phyloP scores from a whole-genome alignment of 2,888 invertebrate genomes.

The Apantesis nais region DNA sequence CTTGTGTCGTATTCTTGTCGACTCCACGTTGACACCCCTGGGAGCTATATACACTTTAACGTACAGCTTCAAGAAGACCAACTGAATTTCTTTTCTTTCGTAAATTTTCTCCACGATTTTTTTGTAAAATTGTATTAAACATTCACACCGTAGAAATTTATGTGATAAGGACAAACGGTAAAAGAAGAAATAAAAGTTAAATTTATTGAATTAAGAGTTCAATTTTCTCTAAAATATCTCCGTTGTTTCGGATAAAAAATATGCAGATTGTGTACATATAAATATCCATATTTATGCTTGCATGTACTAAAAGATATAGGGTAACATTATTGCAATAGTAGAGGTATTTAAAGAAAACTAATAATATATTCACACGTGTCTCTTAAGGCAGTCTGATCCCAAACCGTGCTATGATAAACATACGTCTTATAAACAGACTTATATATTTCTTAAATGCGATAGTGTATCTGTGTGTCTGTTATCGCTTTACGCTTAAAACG shows the following conservation, averaged over 20 bases:
- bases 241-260: background rate
- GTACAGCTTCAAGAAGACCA: background rate
- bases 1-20: background rate
- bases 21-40: background rate
- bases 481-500: too few relatives aligned
- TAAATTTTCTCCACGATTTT: background rate
- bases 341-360: too few relatives aligned
- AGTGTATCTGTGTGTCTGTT: too few relatives aligned
- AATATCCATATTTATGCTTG: too few relatives aligned
- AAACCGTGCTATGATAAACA: too few relatives aligned
- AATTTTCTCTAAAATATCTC: background rate
- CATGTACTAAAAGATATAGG: too few relatives aligned
- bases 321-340: too few relatives aligned
- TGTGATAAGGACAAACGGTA: background rate
- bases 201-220: background rate
- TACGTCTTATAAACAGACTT: too few relatives aligned
- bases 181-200: background rate
- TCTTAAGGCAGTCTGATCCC: too few relatives aligned
- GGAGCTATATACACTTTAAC: background rate
- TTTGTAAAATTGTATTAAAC: background rate
- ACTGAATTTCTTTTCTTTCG: background rate
- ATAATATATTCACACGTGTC: too few relatives aligned
- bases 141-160: background rate
- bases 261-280: background rate
- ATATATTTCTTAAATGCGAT: too few relatives aligned